Conservation (phyloP, 2,113 vertebrate genomes). For the Tetraodon nigroviridis region DNA sequence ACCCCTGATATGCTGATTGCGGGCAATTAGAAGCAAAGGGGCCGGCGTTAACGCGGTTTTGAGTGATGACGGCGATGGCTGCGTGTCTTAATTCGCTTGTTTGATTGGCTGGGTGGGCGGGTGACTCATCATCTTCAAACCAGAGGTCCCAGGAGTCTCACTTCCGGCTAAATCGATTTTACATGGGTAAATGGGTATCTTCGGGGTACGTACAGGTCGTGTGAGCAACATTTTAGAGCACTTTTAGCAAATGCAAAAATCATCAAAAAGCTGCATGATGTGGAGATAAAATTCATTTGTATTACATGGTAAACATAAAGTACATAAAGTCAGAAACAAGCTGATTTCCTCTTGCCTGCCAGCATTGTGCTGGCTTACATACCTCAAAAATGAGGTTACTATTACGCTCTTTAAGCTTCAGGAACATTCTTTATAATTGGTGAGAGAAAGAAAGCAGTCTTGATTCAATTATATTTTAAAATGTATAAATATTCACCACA, state of each 20-base stretch:
- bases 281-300: too few species aligned
- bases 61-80: conserved; percentile 47
- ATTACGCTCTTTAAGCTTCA: background rate
- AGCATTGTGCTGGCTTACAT: too few species aligned
- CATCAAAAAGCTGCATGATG: background rate
- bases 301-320: too few species aligned
- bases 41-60: conserved; percentile 48
- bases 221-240: background rate
- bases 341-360: too few species aligned
- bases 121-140: conserved; percentile 54
- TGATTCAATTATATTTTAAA: too few species aligned
- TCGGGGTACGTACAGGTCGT: conserved; percentile 2
- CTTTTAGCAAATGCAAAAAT: too few species aligned
- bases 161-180: conserved; percentile 47
- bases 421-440: background rate
- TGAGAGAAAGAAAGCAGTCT: background rate
- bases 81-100: conserved; percentile 39
- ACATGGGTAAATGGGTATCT: conserved; percentile 38
- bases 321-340: too few species aligned
- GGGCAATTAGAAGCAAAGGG: conserved; percentile 59
- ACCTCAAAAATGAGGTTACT: background rate
- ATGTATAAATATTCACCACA: too few species aligned
- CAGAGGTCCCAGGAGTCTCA: conserved; percentile 36
- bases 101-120: conserved; percentile 21
- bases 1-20: conserved; percentile 49